Conservation (phyloP, 2,797 vertebrate species). For the Bradypus variegatus region DNA sequence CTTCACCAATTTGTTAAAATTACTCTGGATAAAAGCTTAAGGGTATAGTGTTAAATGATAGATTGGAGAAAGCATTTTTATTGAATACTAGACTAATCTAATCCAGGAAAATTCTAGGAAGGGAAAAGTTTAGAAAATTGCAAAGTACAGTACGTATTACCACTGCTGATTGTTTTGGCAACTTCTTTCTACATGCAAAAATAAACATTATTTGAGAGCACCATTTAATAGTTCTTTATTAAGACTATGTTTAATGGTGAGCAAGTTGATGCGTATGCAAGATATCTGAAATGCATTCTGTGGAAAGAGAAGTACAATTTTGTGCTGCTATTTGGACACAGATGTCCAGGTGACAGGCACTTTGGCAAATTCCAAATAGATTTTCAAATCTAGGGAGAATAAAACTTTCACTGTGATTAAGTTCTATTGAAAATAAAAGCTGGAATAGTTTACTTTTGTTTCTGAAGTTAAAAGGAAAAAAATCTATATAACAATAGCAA, state of each 20-base stretch:
- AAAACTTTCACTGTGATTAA: background rate
- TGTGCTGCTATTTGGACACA: background rate
- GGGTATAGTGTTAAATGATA: background rate
- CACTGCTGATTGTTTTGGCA: background rate
- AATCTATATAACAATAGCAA: background rate
- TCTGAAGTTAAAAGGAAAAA: conserved; percentile 6
- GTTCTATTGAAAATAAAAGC: background rate
- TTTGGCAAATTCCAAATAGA: conserved; percentile 19
- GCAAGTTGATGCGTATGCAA: background rate
- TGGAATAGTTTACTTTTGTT: conserved; percentile 4
- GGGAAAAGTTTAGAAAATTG: background rate
- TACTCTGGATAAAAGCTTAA: background rate
- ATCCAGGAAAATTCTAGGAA: background rate
- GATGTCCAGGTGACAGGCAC: background rate
- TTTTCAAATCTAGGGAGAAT: conserved; percentile 35
- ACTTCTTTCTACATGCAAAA: background rate
- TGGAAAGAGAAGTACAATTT: background rate
- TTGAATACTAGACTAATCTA: background rate
- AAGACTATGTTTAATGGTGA: background rate
- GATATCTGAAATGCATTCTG: background rate
- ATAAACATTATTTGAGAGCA: background rate
- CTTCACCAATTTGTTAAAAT: background rate
- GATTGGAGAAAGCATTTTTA: background rate
- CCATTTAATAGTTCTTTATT: background rate
- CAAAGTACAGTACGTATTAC: background rate